A percentile compares a stretch with the other conserved stretches of the same genome.
Evolutionary conservation across 2,888 invertebrate species (phyloP).

Genomic region (Cerceris ruficornis): DNA sequence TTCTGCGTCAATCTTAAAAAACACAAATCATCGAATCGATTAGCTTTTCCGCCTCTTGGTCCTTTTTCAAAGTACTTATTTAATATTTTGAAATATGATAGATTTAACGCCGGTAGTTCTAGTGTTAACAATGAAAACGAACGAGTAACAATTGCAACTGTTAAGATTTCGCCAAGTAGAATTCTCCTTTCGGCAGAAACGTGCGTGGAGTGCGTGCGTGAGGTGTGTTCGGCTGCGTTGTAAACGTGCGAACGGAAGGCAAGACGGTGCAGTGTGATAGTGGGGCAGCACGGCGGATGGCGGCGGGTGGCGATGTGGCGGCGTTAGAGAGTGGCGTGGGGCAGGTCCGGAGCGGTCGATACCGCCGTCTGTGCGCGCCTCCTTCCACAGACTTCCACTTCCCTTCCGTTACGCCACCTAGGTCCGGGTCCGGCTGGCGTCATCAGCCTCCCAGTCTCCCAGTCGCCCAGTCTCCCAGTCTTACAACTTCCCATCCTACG

Average conservation of each 20-base stretch:
- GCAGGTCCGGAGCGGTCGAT: slow-evolving; percentile 86
- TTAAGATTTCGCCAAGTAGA: no score
- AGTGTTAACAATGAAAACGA: no score
- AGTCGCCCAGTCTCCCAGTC: slow-evolving; percentile 42
- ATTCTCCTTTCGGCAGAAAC: not conserved
- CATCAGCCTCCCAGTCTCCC: slow-evolving; percentile 67
- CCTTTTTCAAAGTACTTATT: no score
- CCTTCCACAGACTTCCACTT: slow-evolving; percentile 76
- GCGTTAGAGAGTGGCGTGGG: slow-evolving; percentile 76
- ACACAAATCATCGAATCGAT: no score
- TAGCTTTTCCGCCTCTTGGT: no score
- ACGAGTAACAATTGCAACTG: no score
- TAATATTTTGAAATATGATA: no score
- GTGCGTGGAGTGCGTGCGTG: slow-evolving; percentile 23
- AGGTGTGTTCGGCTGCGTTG: slow-evolving; percentile 20
- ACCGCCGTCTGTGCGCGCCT: slow-evolving; percentile 84
- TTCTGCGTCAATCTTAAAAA: no score
- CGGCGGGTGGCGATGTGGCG: slow-evolving; percentile 65
- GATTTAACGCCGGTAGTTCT: no score
- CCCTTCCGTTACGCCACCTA: slow-evolving; percentile 78
- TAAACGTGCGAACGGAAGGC: slow-evolving; percentile 50
- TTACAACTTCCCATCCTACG: slow-evolving; percentile 20
- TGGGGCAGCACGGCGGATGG: slow-evolving; percentile 64
- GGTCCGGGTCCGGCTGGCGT: slow-evolving; percentile 77
- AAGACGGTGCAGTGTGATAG: slow-evolving; percentile 68